phyloP scores from a whole-genome alignment of 2,797 vertebrate species.

The Parambassis ranga region DNA sequence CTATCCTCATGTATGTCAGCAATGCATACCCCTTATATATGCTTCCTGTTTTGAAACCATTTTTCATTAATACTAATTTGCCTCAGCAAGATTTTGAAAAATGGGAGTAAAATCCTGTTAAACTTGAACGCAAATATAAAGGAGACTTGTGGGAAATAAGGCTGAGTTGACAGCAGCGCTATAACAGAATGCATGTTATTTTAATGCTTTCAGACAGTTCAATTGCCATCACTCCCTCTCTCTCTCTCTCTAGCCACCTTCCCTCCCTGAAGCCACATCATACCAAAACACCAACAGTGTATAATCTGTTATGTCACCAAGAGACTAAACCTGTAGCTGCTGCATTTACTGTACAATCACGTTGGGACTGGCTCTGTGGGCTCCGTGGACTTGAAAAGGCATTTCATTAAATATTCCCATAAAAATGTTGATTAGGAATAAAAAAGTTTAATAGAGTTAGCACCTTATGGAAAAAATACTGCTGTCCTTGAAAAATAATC shows the following conservation, averaged over 20 bases:
- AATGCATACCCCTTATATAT: slow-evolving; percentile 13
- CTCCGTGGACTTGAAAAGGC: neutral
- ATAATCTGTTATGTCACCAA: slow-evolving; percentile 38
- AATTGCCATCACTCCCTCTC: slow-evolving; percentile 38
- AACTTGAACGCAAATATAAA: slow-evolving; percentile 31
- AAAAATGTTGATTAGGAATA: neutral
- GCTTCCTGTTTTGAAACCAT: neutral
- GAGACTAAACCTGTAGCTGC: slow-evolving; percentile 11
- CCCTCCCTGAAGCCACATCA: slow-evolving; percentile 14
- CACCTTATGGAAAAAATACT: neutral
- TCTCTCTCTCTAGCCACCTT: slow-evolving; percentile 20
- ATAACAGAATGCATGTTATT: slow-evolving; percentile 35
- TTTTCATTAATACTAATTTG: slow-evolving; percentile 45
- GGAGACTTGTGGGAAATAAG: slow-evolving; percentile 52
- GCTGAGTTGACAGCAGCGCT: slow-evolving; percentile 29
- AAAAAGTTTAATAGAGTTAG: neutral
- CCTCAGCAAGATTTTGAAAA: slow-evolving; percentile 28
- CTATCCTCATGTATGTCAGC: neutral
- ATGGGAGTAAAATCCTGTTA: slow-evolving; percentile 38
- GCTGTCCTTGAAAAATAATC: neutral
- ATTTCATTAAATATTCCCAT: neutral
- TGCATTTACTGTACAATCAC: slow-evolving; percentile 15
- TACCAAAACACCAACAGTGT: slow-evolving; percentile 10
- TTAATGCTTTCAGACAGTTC: slow-evolving; percentile 58
- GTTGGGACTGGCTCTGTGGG: neutral